phyloP scores from a whole-genome alignment of 2,113 vertebrate genomes.

The Lepidothrix coronata region DNA sequence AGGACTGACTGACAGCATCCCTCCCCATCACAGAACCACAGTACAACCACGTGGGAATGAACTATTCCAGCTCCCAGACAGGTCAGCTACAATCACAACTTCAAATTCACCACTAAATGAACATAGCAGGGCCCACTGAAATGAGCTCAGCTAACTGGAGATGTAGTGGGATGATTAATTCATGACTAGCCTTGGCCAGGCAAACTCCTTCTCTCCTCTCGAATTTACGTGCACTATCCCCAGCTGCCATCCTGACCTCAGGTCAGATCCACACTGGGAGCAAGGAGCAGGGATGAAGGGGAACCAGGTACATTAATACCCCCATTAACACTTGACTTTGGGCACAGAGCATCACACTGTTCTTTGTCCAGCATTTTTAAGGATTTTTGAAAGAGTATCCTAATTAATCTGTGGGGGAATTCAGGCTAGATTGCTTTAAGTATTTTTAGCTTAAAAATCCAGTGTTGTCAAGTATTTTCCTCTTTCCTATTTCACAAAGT shows the following conservation, averaged over 20 bases:
- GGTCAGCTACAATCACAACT: not conserved
- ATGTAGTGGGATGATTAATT: not conserved
- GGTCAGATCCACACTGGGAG: not conserved
- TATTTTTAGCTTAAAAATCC: not conserved
- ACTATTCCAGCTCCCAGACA: not conserved
- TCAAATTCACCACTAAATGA: not conserved
- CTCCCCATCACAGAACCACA: not conserved
- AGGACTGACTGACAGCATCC: fast-evolving
- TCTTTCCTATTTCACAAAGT: not conserved
- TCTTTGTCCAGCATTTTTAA: not conserved
- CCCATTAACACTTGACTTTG: not conserved
- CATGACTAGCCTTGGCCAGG: not conserved
- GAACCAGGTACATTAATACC: not conserved
- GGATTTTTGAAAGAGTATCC: not conserved
- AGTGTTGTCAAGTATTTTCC: not conserved
- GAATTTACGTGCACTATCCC: not conserved
- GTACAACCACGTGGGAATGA: not conserved
- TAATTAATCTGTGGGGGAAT: not conserved
- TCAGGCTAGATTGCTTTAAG: not conserved
- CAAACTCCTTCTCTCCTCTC: not conserved
- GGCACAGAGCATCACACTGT: not conserved
- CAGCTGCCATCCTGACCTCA: not conserved
- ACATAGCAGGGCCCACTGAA: not conserved
- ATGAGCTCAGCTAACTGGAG: not conserved
- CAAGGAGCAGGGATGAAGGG: not conserved